Evolutionary conservation across 2,888 invertebrate species (phyloP).

Genomic region (Octonoba sinensis): DNA sequence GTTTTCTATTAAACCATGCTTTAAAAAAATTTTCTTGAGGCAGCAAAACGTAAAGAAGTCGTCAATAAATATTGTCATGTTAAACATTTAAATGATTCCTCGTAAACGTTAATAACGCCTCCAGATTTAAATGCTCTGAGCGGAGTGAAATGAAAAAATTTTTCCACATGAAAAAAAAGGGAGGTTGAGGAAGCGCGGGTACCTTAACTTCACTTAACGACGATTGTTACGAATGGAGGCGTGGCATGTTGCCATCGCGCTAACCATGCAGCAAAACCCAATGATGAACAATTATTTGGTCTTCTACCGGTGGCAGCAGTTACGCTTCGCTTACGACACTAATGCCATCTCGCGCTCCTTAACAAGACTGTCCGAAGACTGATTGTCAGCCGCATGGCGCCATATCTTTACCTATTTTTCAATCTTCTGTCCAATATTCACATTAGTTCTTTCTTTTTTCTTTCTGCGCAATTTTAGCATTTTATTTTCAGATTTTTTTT

Average conservation of each 20-base stretch:
- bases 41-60: no score
- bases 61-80: no score
- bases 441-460: no score
- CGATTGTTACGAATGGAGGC: conserved; percentile 44
- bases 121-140: no score
- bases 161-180: not conserved
- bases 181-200: conserved; percentile 14
- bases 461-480: no score
- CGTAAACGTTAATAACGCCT: no score
- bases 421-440: conserved; percentile 22
- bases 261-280: conserved; percentile 55
- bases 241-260: conserved; percentile 30
- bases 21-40: no score
- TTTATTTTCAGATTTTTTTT: no score
- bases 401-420: conserved; percentile 51
- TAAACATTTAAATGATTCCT: no score
- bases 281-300: conserved; percentile 61
- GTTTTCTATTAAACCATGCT: no score
- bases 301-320: conserved; percentile 52
- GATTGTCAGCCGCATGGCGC: conserved; percentile 59
- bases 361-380: conserved; percentile 57
- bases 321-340: conserved; percentile 57
- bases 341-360: conserved; percentile 61
- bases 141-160: no score
- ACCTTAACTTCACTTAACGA: conserved; percentile 28